Evolutionary conservation across 1,140 invertebrate species (phyloP), one percentile per base, ranked within the genome.

Genomic region (Anoplophora glabripennis): DNA sequence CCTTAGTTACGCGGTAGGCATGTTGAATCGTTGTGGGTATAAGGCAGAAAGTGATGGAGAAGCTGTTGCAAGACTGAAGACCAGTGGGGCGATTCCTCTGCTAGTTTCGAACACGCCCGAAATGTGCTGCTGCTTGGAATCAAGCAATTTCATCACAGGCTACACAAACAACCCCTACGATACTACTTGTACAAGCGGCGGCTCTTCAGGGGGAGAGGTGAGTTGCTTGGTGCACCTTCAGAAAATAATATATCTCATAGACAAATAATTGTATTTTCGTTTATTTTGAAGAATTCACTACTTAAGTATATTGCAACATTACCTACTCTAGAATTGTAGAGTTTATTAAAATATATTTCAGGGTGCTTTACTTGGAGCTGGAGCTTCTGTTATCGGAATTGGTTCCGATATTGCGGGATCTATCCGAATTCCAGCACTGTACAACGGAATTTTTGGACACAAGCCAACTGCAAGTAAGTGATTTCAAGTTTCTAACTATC

Each of bases 401-500:
- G 91, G 91, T 7, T 92, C 91, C 0, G 94, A 97, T 74, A 85
- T 96, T 54, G 89, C 86, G 9, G 86, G 94, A 8, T 94, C 92
- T 10, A 89, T 96, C 59, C 82, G 93, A 21, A 78, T 96, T 65
- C 94, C 94, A 1, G 82, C 89, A 8, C 81, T 89, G 36, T 94
- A 90, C 70, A 91, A 87, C 76, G 93, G 94, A 14, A 78, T 96
- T 28, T 96, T 91, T 72, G 92, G 92, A 18, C 90, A 94, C 72
- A 95, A 94, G 70, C 86, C 92, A 12, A 87, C 90, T 1, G 79
- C 83, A 63, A 84, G 88, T 85, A 68, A 49, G 36, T 11, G 14
- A 44, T 12, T 41, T n/a, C n/a, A n/a, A n/a, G n/a, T n/a, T n/a
- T n/a, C n/a, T n/a, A n/a, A n/a, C n/a, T n/a, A n/a, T n/a, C n/a